phyloP scores from a whole-genome alignment of 1,140 invertebrate species.

The Anastrepha ludens region DNA sequence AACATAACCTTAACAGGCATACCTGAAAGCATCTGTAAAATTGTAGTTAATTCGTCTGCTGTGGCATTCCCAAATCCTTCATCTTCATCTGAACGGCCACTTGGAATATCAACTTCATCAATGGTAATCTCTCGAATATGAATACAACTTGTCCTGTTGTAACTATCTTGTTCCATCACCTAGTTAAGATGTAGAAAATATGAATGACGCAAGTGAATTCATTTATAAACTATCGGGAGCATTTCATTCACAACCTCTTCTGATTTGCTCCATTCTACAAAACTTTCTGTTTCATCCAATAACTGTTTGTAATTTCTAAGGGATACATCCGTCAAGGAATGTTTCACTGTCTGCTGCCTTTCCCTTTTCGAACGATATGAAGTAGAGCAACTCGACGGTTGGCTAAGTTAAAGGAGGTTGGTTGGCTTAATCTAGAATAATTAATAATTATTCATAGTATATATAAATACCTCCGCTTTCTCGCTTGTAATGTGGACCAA shows the following conservation, averaged over 20 bases:
- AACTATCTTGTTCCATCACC: neutral
- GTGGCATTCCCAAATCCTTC: slow-evolving; percentile 54
- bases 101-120: slow-evolving; percentile 24
- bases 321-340: neutral
- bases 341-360: neutral
- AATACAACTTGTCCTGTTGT: neutral
- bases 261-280: neutral
- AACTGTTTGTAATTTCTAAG: slow-evolving; percentile 42
- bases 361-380: slow-evolving; percentile 27
- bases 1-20: neutral
- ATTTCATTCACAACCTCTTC: slow-evolving; percentile 21
- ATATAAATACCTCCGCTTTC: slow-evolving; percentile 45
- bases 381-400: neutral
- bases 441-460: neutral
- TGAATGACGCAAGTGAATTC: neutral
- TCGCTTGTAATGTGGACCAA: neutral
- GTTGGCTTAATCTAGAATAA: neutral
- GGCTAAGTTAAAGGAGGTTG: neutral
- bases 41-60: slow-evolving; percentile 28
- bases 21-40: slow-evolving; percentile 43
- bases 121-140: slow-evolving; percentile 56
- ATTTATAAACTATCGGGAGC: neutral
- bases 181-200: neutral
- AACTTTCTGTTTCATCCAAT: slow-evolving; percentile 48
- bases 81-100: neutral